These are phyloP conservation scores for Bolinopsis microptera DNA, from an alignment of 37 sponge, comb jelly and placozoan species.

Conservation along the genomic window DNA sequence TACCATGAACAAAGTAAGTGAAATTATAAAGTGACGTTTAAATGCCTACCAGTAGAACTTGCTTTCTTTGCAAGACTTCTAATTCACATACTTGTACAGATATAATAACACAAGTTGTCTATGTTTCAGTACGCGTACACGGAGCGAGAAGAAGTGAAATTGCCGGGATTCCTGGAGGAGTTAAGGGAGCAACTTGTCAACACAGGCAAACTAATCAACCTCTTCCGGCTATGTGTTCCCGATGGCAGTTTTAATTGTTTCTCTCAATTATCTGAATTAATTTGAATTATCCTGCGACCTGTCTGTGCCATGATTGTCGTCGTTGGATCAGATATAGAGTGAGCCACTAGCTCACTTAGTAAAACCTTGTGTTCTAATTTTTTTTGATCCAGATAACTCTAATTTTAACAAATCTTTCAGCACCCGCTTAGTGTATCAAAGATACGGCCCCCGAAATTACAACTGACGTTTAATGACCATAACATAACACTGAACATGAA, in stretches of 20 bases:
- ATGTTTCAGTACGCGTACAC: constrained; percentile 45
- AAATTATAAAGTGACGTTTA: too few relatives aligned
- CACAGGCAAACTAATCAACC: constrained; percentile 65
- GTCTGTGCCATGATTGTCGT: too few relatives aligned
- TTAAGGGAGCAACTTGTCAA: constrained; percentile 45
- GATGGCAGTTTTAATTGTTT: not conserved
- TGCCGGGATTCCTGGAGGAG: not conserved
- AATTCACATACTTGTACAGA: too few relatives aligned
- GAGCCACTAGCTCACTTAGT: too few relatives aligned
- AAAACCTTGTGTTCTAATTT: too few relatives aligned
- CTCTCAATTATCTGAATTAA: too few relatives aligned
- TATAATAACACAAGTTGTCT: not conserved
- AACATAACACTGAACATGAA: not conserved
- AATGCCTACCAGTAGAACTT: too few relatives aligned
- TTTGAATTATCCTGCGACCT: too few relatives aligned
- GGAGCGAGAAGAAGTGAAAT: not conserved
- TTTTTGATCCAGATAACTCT: too few relatives aligned
- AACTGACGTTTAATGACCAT: not conserved
- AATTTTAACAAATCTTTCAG: not conserved
- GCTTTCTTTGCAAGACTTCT: too few relatives aligned
- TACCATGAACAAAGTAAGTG: too few relatives aligned
- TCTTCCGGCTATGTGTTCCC: constrained; percentile 34
- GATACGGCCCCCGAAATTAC: not conserved
- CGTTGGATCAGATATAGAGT: too few relatives aligned
- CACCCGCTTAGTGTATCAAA: constrained; percentile 7